Base-by-base conservation (phyloP, 1,140 invertebrate genomes). In the Fragariocoptes setiger region DNA sequence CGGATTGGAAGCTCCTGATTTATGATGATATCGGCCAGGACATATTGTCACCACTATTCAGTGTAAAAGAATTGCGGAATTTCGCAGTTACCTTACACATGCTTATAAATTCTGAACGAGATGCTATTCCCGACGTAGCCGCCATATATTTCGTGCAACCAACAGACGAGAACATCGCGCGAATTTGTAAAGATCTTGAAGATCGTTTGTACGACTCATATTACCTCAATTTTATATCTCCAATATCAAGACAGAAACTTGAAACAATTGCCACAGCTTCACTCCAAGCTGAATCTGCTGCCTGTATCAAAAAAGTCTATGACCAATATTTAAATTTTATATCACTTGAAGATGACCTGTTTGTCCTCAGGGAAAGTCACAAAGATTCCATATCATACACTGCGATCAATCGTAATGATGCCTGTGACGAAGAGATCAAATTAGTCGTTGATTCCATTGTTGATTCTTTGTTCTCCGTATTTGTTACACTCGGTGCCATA, bases 251-350 rank as follows among this genome's bases (percentile, higher is more conserved):
- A 42, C 76, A 80, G 52, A 80, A 77, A 58, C 66, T 99, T 42
- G 92, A 99, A 65, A 80, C 94, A 56, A 62, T 99, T 38, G 92
- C 90, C 4, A 67, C 73, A 17, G 72, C 80, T 20, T 79, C 88
- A 1, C 66, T 95, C 18, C 72, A 82, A 49, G 70, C 76, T 2
- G 76, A 78, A 52, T 74, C 72, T 51, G 76, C 85, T 17, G 66
- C 74, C 21, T 74, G 75, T 56, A 79, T 99, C 41, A 75, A 83
- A 41, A 94, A 92, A 62, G 76, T 92, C 25, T 88, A 70, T 58
- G 85, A 92, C 60, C 90, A 97, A 57, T 95, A 95, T 67, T 64
- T 94, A 21, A 94, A 95, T 62, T 99, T 97, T 55, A 94, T 99
- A 50, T 78, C 77, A 21, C 61, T 99, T 41, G 92, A 99, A 65